Evolutionary conservation across 1,140 invertebrate genomes (phyloP), one percentile per base, ranked within the genome.

Genomic region (Limonius californicus): DNA sequence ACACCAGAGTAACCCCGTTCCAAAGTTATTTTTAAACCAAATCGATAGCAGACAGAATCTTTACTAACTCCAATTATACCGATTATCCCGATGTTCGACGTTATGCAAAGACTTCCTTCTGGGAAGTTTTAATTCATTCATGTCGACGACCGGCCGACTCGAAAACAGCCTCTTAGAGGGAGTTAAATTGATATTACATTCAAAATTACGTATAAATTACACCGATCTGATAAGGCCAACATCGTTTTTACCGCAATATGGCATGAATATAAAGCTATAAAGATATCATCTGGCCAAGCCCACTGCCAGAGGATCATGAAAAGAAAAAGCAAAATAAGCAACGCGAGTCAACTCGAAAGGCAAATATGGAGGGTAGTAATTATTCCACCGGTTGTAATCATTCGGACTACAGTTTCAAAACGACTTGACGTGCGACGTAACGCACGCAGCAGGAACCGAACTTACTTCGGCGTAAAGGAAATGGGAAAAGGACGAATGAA

Each of bases 231-330:
- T 59, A 59, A 59, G 42, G 32, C 20, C 42, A 4, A 23, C 23
- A 47, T 47, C 57, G 42, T 59, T 50, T 59, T 59, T 59, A 59
- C 57, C 50, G 42, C 57, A 59, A 59, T 59, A 59, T 59, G 57
- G 57, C 57, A 59, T 59, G 57, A 59, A 59, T 59, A 59, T 59
- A 42, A 59, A 59, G 42, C 57, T 14, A 45, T 59, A 59, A 59
- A 59, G 57, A 59, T 59, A 59, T 21, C 11, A 59, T 59, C 57
- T 47, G 18, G 23, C 23, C 23, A 27, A 27, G 9, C 23, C 23
- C 23, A 27, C 23, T 27, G 9, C 3, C 3, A 9, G 23, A 27
- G 23, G 23, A 27, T 27, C 23, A 27, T 27, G 23, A 27, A 27
- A 27, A 27, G 23, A 27, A 27, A 27, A 27, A 27, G 23, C 23